Base-by-base conservation (phyloP, 2,113 vertebrate genomes). In the Corythaeola cristata region DNA sequence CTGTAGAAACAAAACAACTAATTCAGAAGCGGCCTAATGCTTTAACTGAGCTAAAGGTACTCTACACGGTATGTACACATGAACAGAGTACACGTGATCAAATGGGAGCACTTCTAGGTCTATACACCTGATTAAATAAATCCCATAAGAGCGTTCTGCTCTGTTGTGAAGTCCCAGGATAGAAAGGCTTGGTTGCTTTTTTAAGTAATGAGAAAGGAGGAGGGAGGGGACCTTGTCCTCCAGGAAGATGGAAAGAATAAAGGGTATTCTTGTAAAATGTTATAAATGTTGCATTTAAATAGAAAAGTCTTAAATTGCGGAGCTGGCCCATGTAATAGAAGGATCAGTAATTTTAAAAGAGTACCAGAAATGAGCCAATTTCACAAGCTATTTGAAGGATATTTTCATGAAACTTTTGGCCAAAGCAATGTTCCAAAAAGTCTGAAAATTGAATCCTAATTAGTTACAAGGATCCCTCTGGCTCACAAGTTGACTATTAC, bases 381-480 rank as follows among this genome's bases (percentile, higher is more conserved):
- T 97, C 81, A 63, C 93, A 93, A 97, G 92, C 91, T 89, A 94
- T 95, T 95, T 95, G 91, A 95, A 93, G 87, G 93, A 96, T 94
- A 95, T 96, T 95, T 96, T 95, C 87, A 94, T 77, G 85, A 76
- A 95, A 96, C 91, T 97, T 95, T 95, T 94, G 94, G 93, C 90
- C 96, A 96, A 89, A 95, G 84, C 87, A 91, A 73, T 89, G 89
- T 87, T 96, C 95, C 91, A 96, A 93, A 94, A 95, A 93, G 84
- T 95, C 94, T 91, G 87, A 92, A 96, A 97, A 97, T 96, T 91
- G 95, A 97, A 95, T 96, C 81, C 94, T 96, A 97, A 97, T 96
- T 96, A 96, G 93, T 85, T 87, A 67, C 78, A 79, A 89, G 85
- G 49, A 92, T 94, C 93, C 75, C 81, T 92, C 85, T 79, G 93